phyloP scores from a whole-genome alignment of 1,140 invertebrate genomes.

The Aphaenogaster rudis region DNA sequence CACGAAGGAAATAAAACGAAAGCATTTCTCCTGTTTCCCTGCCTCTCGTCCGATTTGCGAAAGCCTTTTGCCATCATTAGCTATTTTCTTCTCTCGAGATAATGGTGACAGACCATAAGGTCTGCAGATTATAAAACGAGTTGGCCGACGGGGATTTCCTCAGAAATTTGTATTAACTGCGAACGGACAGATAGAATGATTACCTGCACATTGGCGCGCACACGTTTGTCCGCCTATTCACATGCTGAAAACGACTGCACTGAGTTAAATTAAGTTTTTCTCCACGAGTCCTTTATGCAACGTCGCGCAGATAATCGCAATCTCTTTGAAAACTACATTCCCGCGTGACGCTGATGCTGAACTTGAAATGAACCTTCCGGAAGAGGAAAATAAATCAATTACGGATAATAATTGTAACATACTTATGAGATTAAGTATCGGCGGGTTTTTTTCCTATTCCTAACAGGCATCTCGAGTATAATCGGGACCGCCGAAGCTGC shows the following conservation, averaged over 20 bases:
- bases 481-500: slow-evolving; percentile 5
- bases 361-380: slow-evolving; percentile 11
- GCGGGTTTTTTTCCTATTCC: background rate
- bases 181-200: slow-evolving; percentile 64
- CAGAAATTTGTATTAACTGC: slow-evolving; percentile 63
- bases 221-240: slow-evolving; percentile 33
- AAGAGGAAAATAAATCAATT: slow-evolving; percentile 50
- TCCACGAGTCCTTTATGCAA: slow-evolving; percentile 52
- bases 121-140: slow-evolving; percentile 54
- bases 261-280: slow-evolving; percentile 69
- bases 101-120: slow-evolving; percentile 30
- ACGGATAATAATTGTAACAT: slow-evolving; percentile 43
- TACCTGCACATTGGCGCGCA: slow-evolving; percentile 57
- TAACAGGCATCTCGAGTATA: slow-evolving; percentile 32
- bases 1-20: slow-evolving; percentile 16
- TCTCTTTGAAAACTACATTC: slow-evolving; percentile 60
- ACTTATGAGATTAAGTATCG: slow-evolving; percentile 32
- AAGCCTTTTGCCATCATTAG: slow-evolving; percentile 57
- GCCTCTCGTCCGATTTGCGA: slow-evolving; percentile 12
- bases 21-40: slow-evolving; percentile 22
- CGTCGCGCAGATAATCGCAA: slow-evolving; percentile 50
- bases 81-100: slow-evolving; percentile 41
- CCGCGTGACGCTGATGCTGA: background rate
- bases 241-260: slow-evolving; percentile 37
- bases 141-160: slow-evolving; percentile 38